These are phyloP conservation scores for Saguinus imperator DNA, from an alignment of 2,113 vertebrate species.

Conservation along the genomic window DNA sequence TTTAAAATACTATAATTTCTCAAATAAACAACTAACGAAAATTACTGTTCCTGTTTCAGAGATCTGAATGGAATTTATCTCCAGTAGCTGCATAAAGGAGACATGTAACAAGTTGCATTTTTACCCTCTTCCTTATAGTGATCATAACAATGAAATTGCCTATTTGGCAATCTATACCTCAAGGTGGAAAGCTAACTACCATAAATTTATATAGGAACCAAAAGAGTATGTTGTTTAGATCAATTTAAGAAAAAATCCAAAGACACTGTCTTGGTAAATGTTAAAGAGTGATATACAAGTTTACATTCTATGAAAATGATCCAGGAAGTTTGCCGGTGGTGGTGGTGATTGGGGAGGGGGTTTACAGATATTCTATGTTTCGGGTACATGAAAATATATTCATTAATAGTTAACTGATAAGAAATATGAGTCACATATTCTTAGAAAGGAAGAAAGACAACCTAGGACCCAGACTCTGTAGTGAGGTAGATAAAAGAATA, in stretches of 20 bases:
- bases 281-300: background rate
- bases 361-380: background rate
- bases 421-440: background rate
- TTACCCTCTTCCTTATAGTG: background rate
- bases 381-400: background rate
- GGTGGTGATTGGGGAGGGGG: no score
- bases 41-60: background rate
- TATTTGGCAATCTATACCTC: background rate
- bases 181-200: background rate
- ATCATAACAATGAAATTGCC: background rate
- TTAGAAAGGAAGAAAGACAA: background rate
- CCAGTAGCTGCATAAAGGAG: background rate
- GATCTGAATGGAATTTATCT: background rate
- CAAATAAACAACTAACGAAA: conserved; percentile 16
- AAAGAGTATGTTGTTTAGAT: background rate
- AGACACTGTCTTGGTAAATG: background rate
- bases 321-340: background rate
- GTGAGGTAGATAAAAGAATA: background rate
- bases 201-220: background rate
- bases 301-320: background rate
- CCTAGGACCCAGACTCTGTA: background rate
- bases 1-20: background rate
- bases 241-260: background rate
- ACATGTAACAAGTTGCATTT: background rate
- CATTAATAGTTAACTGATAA: background rate